These are phyloP conservation scores for Coendou prehensilis DNA, from an alignment of 2,797 vertebrate genomes.

Conservation along the genomic window DNA sequence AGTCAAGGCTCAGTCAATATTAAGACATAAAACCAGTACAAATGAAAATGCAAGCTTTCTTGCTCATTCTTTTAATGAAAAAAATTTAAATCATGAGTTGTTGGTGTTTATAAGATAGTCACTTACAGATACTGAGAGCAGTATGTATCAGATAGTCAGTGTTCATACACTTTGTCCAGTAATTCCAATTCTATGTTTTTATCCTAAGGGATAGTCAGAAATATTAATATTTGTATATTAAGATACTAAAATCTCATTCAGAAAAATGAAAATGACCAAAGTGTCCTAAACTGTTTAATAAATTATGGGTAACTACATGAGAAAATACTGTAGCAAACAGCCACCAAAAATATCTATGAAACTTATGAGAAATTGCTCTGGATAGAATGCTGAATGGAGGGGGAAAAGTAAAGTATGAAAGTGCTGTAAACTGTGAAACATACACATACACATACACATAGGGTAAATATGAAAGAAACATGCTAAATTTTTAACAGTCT, in stretches of 20 bases:
- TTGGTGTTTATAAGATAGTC: neutral
- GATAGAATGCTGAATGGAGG: neutral
- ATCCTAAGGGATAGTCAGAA: slow-evolving; percentile 9
- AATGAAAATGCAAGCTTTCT: neutral
- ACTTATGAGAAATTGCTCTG: neutral
- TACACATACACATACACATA: rapidly evolving
- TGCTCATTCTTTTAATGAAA: neutral
- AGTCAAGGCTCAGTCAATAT: neutral
- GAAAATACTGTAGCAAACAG: neutral
- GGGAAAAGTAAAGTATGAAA: neutral
- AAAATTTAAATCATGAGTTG: neutral
- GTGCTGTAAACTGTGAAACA: neutral
- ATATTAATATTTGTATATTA: neutral
- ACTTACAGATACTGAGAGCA: neutral
- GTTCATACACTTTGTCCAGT: neutral
- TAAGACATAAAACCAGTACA: neutral
- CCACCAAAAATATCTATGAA: neutral
- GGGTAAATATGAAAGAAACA: neutral
- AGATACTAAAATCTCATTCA: neutral
- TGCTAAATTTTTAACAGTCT: neutral
- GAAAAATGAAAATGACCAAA: neutral
- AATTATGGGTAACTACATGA: neutral
- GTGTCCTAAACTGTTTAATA: neutral
- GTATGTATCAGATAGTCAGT: neutral
- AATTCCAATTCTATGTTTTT: neutral